Conservation (phyloP, 2,888 invertebrate genomes). For the Catocala nupta region DNA sequence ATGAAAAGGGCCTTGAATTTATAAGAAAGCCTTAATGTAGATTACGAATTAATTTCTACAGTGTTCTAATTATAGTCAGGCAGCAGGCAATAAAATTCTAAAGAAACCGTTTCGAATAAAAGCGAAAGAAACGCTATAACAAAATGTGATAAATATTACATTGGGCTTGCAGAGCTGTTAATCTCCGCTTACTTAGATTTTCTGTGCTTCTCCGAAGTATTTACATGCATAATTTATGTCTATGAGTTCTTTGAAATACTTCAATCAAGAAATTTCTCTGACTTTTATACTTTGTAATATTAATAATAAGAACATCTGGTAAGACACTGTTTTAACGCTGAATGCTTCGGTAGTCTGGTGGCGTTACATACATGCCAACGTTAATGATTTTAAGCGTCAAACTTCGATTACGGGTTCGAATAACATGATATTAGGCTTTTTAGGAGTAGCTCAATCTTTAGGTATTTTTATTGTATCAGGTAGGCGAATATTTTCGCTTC, state of each 20-base stretch:
- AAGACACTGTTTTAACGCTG: neutral
- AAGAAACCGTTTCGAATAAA: neutral
- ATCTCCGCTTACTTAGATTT: slow-evolving; percentile 21
- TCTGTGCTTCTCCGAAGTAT: slow-evolving; percentile 16
- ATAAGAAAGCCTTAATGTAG: too few species aligned
- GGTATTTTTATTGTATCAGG: too few species aligned
- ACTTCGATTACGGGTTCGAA: too few species aligned
- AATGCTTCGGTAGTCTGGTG: too few species aligned
- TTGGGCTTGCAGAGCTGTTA: slow-evolving; percentile 15
- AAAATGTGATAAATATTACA: slow-evolving; percentile 18
- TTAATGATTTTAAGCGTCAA: too few species aligned
- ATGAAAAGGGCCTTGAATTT: too few species aligned
- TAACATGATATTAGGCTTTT: too few species aligned
- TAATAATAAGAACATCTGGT: neutral
- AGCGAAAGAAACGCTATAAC: slow-evolving; percentile 7
- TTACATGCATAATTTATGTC: slow-evolving; percentile 28
- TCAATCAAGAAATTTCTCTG: slow-evolving; percentile 1
- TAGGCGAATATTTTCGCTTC: too few species aligned
- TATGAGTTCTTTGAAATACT: slow-evolving; percentile 15
- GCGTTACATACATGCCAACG: too few species aligned
- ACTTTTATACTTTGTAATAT: neutral
- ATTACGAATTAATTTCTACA: too few species aligned
- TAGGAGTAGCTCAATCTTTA: too few species aligned
- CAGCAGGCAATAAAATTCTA: neutral
- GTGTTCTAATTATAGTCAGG: too few species aligned